These are phyloP conservation scores for Plotosus lineatus DNA, from an alignment of 2,113 vertebrate genomes.

Conservation along the genomic window DNA sequence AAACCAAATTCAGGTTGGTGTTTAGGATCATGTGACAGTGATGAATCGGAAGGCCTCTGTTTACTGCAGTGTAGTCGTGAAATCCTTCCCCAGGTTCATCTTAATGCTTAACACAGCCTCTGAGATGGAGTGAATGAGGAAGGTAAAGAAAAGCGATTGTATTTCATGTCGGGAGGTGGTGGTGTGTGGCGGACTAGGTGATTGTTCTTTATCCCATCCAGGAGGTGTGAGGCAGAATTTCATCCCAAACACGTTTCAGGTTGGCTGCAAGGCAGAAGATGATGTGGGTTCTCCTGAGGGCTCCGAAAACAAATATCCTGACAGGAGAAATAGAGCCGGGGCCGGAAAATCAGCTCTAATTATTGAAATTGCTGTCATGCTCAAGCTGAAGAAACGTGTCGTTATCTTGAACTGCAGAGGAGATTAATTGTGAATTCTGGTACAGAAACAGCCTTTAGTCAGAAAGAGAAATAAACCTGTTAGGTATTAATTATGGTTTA, in stretches of 20 bases:
- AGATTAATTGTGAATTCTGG: constrained; percentile 4
- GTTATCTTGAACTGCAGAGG: constrained; percentile 30
- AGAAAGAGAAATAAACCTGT: constrained; percentile 44
- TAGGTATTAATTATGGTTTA: constrained; percentile 48
- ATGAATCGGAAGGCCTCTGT: constrained; percentile 64
- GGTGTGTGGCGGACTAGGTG: background rate
- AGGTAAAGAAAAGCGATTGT: constrained; percentile 8
- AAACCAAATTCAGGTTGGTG: constrained; percentile 46
- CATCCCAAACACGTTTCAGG: constrained; percentile 6
- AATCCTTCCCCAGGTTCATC: constrained; percentile 50
- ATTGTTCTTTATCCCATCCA: background rate
- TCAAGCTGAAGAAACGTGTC: background rate
- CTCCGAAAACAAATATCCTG: constrained; percentile 11
- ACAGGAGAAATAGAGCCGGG: background rate
- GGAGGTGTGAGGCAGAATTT: background rate
- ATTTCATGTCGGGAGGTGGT: constrained; percentile 13
- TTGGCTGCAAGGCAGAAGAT: background rate
- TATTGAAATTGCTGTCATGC: background rate
- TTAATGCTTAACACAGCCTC: constrained; percentile 11
- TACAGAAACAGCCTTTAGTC: constrained; percentile 43
- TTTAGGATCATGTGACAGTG: constrained; percentile 64
- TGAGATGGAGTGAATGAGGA: background rate
- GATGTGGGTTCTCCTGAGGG: background rate
- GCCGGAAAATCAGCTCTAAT: constrained; percentile 30
- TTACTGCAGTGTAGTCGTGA: constrained; percentile 49